Evolutionary conservation across 92 coral and sea anemone species (phyloP).

Genomic region (Hydrozoanthus gracilis): DNA sequence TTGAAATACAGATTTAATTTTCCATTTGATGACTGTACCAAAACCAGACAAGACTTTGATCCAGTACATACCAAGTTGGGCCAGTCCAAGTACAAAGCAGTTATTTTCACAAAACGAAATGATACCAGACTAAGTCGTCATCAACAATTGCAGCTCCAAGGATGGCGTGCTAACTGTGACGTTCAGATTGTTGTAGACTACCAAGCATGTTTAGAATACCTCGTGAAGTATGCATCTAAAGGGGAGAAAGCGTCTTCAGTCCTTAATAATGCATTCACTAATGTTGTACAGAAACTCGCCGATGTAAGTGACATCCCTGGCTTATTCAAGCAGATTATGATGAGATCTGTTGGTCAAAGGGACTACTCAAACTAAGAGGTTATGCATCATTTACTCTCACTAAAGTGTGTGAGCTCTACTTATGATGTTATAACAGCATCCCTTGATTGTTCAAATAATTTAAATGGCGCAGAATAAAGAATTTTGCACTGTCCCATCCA

Average conservation of each 20-base stretch:
- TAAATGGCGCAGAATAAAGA: background rate
- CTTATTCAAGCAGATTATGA: no score
- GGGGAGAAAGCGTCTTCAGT: background rate
- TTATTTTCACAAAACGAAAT: background rate
- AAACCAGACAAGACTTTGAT: background rate
- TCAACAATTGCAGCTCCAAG: background rate
- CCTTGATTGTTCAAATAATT: no score
- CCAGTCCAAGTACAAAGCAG: slow-evolving; percentile 1
- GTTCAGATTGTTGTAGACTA: no score
- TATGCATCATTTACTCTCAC: background rate
- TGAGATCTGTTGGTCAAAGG: no score
- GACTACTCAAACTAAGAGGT: background rate
- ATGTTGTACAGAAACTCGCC: no score
- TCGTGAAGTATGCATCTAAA: no score
- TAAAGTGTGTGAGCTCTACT: no score
- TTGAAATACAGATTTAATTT: background rate
- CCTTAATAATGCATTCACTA: no score
- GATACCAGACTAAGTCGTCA: background rate
- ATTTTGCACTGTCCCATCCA: background rate
- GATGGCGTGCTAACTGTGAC: background rate
- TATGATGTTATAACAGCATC: no score
- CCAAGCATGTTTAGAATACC: no score
- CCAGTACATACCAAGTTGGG: background rate
- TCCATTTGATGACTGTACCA: background rate
- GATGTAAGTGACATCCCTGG: no score